phyloP scores from a whole-genome alignment of 2,113 vertebrate genomes.

The Brachypodius melanocephalos region DNA sequence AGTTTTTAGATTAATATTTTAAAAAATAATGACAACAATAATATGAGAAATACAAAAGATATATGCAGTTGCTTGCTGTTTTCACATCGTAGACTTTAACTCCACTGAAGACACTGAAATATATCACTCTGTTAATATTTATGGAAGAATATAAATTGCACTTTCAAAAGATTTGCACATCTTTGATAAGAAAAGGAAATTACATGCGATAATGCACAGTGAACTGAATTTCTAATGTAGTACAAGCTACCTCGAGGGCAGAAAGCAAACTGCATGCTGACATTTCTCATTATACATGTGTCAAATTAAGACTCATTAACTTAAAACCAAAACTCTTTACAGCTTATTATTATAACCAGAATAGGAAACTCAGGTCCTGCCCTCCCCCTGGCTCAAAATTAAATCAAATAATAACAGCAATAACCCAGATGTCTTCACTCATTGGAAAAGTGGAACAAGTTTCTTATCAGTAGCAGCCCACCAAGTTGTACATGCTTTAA shows the following conservation, averaged over 20 bases:
- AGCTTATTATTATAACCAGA: slow-evolving; percentile 9
- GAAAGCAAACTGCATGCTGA: slow-evolving; percentile 17
- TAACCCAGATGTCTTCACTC: not conserved
- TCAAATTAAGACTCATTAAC: slow-evolving; percentile 55
- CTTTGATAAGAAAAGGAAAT: slow-evolving; percentile 46
- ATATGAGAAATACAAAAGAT: not conserved
- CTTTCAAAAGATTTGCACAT: slow-evolving; percentile 22
- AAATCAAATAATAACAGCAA: slow-evolving; percentile 21
- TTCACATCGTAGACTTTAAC: not conserved
- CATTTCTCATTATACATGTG: slow-evolving; percentile 17
- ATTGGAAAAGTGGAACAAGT: not conserved
- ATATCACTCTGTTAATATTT: slow-evolving; percentile 26
- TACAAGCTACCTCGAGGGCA: slow-evolving; percentile 19
- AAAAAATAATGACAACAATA: not conserved
- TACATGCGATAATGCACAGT: not conserved
- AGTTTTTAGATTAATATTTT: slow-evolving; percentile 12
- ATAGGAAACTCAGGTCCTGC: not conserved
- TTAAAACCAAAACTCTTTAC: slow-evolving; percentile 32
- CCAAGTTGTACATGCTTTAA: not conserved
- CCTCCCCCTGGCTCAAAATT: not conserved
- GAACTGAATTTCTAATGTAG: slow-evolving; percentile 17
- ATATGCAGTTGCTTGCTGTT: not conserved
- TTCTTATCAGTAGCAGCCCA: not conserved
- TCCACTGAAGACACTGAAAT: not conserved
- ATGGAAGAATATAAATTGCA: not conserved